phyloP scores from a whole-genome alignment of 2,888 invertebrate genomes.

The Papilio protenor region DNA sequence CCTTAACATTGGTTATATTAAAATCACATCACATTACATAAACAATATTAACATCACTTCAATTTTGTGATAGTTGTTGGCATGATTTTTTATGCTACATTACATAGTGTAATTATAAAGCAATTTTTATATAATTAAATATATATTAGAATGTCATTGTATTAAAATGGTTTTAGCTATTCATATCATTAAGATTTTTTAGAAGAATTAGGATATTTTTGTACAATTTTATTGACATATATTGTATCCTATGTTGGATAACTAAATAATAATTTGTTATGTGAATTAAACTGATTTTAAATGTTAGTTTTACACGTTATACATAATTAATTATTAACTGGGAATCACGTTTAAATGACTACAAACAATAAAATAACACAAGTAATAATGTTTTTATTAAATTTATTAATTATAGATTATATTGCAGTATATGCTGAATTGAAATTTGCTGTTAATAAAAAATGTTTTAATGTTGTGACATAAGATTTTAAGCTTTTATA shows the following conservation, averaged over 20 bases:
- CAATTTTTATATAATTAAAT: background rate
- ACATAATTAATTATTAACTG: background rate
- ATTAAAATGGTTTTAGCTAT: background rate
- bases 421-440: background rate
- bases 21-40: constrained; percentile 4
- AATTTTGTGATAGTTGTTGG: constrained; percentile 28
- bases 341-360: background rate
- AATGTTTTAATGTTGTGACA: background rate
- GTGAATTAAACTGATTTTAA: background rate
- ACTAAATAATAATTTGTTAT: constrained; percentile 2
- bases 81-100: constrained; percentile 12
- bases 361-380: background rate
- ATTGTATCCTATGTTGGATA: background rate
- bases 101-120: background rate
- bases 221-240: background rate
- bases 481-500: background rate
- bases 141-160: background rate
- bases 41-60: background rate
- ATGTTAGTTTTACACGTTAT: background rate
- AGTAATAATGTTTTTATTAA: background rate
- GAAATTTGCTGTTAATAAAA: background rate
- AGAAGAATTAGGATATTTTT: constrained; percentile 5
- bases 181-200: constrained; percentile 5
- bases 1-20: constrained; percentile 49
- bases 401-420: background rate